Percentiles rank a stretch among this genome's conserved stretches.
phyloP scores from a whole-genome alignment of 2,888 invertebrate species.

The Netelia inedita region DNA sequence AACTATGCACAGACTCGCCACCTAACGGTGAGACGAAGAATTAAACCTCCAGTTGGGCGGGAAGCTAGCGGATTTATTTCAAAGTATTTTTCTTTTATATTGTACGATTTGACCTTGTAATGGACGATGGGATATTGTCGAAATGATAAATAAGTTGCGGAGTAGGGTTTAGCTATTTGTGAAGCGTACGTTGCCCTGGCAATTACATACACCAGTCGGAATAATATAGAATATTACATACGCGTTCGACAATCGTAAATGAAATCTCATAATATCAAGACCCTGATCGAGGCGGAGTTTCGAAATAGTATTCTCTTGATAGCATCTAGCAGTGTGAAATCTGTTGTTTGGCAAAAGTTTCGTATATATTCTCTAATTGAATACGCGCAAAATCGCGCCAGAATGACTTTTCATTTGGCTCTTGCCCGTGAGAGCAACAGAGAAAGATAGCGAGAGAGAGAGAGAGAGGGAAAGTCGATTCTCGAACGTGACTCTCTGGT shows the following conservation, averaged over 20 bases:
- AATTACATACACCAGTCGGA: conserved; percentile 22
- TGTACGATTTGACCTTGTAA: not conserved
- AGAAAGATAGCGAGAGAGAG: too few species aligned
- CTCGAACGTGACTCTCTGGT: conserved; percentile 56
- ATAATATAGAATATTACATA: conserved; percentile 3
- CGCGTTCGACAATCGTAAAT: conserved; percentile 33
- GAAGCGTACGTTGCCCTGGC: not conserved
- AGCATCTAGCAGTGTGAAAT: conserved; percentile 23
- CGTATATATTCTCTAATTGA: conserved; percentile 55
- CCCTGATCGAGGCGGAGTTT: conserved; percentile 25
- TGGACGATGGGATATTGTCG: conserved; percentile 5
- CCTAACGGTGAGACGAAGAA: not conserved
- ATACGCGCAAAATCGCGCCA: conserved; percentile 54
- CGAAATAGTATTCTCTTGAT: conserved; percentile 42
- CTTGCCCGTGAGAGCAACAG: not conserved
- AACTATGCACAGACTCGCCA: conserved; percentile 1
- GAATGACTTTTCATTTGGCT: conserved; percentile 53
- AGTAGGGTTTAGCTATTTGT: conserved; percentile 1
- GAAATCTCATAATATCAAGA: conserved; percentile 33
- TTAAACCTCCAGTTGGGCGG: not conserved
- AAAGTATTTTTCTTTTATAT: not conserved
- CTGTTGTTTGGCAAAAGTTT: conserved; percentile 38
- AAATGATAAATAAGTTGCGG: conserved; percentile 15
- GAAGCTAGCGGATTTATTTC: conserved; percentile 5
- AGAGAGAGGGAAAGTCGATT: conserved; percentile 22